Evolutionary conservation across 2,797 vertebrate species (phyloP), one percentile per base, ranked within the genome.

Genomic region (Enoplosus armatus): DNA sequence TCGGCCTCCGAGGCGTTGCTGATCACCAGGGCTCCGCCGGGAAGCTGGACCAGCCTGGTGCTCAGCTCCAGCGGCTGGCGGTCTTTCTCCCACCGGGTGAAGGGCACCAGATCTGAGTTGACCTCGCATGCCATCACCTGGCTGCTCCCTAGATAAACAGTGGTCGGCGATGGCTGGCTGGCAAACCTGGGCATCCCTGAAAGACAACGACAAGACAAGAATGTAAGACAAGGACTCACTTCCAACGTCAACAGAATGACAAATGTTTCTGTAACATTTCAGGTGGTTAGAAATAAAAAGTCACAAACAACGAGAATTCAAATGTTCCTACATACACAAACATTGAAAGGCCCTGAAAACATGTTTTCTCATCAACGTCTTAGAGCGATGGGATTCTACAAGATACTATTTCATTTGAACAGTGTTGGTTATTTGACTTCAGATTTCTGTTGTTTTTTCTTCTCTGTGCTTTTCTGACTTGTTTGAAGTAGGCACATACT

Each of bases 21-120:
- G 93, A 99, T 79, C n/a, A 97, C 93, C 61, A 99, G 95, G 4
- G 96, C 94, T 5, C 97, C 97, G 1, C 92, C 93, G 8, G 97
- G 95, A 50, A 98, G 92, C 79, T 93, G 95, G 37, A 95, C 70
- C 22, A 96, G 22, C 59, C 95, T 94, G 11, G 86, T n/a, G 58
- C 94, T 95, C 67, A 92, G 84, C 59, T 92, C 84, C 82, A 97
- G 86, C 0, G 94, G 89, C 87, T 95, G 94, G 1, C 94, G 95
- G 67, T 98, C 95, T 33, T 93, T 96, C 87, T 99, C 98, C 98
- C 98, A 99, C 55, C 92, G 95, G 62, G 96, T 93, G 65, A 97
- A 97, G 0, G 95, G 94, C 0, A 95, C 95, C 70, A 99, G 94
- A 83, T 99, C 98, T 0, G 93, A 86, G 69, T 96, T 96, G 72